Percentiles rank a stretch among this genome's conserved stretches.
Evolutionary conservation across 2,797 vertebrate genomes (phyloP).

Genomic region (Oreochromis grahami): DNA sequence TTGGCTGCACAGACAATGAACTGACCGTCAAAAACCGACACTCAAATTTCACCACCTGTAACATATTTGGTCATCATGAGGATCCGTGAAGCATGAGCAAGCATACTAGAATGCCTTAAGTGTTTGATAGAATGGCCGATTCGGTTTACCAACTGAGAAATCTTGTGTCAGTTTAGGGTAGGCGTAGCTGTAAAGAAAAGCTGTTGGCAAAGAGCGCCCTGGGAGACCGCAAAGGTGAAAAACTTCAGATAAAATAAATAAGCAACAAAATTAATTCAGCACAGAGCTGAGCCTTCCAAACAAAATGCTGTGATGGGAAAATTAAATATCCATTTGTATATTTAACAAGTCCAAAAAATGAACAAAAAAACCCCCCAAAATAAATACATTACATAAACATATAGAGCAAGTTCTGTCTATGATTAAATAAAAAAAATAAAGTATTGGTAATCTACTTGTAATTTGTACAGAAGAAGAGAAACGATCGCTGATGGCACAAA

Average conservation of each 20-base stretch:
- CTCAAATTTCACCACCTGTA: neutral
- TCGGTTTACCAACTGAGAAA: neutral
- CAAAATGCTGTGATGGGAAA: neutral
- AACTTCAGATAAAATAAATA: neutral
- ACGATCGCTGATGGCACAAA: neutral
- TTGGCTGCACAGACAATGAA: neutral
- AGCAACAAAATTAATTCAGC: neutral
- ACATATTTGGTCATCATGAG: neutral
- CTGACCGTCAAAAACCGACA: neutral
- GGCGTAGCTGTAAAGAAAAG: neutral
- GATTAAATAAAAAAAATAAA: neutral
- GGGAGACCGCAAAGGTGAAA: neutral
- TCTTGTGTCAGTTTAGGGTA: neutral
- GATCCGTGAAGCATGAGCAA: neutral
- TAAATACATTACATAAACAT: neutral
- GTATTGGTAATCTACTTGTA: neutral
- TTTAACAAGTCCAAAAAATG: neutral
- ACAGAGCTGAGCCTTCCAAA: neutral
- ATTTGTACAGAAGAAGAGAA: neutral
- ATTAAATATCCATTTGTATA: neutral
- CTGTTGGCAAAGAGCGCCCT: constrained; percentile 22
- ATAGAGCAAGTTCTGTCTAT: neutral
- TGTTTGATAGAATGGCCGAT: neutral
- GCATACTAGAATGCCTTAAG: neutral
- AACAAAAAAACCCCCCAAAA: neutral